Evolutionary conservation across 1,140 invertebrate genomes (phyloP), one percentile per base, ranked within the genome.

Genomic region (Tachypleus tridentatus): DNA sequence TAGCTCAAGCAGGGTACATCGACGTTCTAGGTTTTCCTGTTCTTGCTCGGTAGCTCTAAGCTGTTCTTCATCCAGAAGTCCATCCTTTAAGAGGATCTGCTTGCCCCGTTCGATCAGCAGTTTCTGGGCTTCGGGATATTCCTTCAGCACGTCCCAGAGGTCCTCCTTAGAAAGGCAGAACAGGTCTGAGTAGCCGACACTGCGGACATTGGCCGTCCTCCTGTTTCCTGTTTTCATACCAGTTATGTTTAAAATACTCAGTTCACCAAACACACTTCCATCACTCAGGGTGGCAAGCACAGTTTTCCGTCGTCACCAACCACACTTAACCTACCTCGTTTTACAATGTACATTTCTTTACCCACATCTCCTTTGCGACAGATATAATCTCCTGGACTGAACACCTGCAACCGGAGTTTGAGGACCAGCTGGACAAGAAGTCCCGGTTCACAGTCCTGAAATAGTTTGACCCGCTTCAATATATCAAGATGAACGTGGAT

Each of bases 281-380:
- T 92, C 89, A 47, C 87, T 86, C 3, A 97, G 77, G 4, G 90
- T 94, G 4, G 88, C 93, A 73, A 92, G 83, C 4, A 93, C 84
- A 0, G 85, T 89, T 84, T 82, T 3, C 89, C 90, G 76, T 94
- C 89, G 70, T 94, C 90, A 0, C 85, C 87, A 0, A 95, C 89
- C 0, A 94, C 91, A 62, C 86, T 85, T 3, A 97, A 79, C 70
- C 86, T 83, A 4, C 93, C 93, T 64, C 89, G 77, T 78, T 95
- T 96, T 0, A 97, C 90, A 64, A 97, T 96, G 74, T 96, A 97
- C 93, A 97, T 94, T 75, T 97, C 93, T 78, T 93, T 91, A 47
- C 94, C 93, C 2, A 97, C 93, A 74, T 97, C 93, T 0, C 93
- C 93, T 76, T 97, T 97, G 11, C 93, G 82, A 73, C 94, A 97